These are phyloP conservation scores for Myotis brandtii DNA, from an alignment of 2,113 vertebrate genomes.

Conservation along the genomic window DNA sequence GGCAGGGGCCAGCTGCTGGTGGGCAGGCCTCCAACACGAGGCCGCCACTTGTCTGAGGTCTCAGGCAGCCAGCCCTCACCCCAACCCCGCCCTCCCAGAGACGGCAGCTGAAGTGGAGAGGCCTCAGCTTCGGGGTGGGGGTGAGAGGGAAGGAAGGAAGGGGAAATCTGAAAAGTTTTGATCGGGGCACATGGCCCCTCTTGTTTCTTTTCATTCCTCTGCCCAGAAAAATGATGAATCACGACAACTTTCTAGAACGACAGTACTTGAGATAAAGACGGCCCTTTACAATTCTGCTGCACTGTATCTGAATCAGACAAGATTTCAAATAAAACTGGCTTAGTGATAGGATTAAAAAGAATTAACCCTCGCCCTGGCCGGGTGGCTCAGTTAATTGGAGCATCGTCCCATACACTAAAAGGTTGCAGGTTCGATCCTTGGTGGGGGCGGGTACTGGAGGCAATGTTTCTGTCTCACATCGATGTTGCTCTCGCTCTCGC, in stretches of 20 bases:
- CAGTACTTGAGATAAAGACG: neutral
- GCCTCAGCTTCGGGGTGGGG: neutral
- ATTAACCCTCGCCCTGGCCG: neutral
- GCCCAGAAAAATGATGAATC: neutral
- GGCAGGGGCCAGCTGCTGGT: conserved; percentile 77
- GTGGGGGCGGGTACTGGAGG: neutral
- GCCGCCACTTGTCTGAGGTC: conserved; percentile 59
- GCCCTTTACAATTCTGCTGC: neutral
- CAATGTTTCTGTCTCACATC: neutral
- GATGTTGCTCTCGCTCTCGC: neutral
- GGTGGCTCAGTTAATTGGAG: neutral
- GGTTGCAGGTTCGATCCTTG: neutral
- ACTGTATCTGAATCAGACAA: neutral
- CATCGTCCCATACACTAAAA: neutral
- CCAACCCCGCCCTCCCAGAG: neutral
- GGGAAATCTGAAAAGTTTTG: neutral
- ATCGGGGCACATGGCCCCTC: neutral
- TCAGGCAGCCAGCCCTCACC: neutral
- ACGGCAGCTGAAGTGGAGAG: conserved; percentile 65
- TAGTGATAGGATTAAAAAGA: neutral
- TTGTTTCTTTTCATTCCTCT: neutral
- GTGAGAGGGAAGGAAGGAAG: too few relatives aligned
- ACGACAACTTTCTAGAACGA: neutral
- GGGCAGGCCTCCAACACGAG: neutral
- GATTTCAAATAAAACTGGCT: conserved; percentile 13